Conservation (phyloP, 2,888 invertebrate genomes). For the Diarsia dahlii region DNA sequence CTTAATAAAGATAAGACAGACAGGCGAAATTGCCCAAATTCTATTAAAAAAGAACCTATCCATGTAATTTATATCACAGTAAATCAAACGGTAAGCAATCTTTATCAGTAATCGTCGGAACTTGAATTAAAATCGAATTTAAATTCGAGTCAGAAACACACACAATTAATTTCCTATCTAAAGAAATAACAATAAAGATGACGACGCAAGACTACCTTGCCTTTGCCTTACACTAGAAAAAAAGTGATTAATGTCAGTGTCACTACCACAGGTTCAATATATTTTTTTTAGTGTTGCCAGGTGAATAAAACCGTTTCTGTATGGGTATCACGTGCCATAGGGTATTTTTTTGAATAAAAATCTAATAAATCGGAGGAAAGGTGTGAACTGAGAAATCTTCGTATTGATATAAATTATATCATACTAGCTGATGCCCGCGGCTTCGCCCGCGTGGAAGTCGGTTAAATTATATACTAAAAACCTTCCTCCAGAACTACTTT, state of each 20-base stretch:
- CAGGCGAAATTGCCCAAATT: slow-evolving; percentile 6
- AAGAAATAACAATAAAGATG: slow-evolving; percentile 66
- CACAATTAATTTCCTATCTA: slow-evolving; percentile 68
- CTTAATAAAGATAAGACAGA: slow-evolving; percentile 25
- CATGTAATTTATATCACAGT: slow-evolving; percentile 33
- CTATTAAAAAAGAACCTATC: background rate
- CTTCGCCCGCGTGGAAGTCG: too few relatives aligned
- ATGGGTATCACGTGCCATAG: slow-evolving; percentile 55
- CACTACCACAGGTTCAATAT: slow-evolving; percentile 29
- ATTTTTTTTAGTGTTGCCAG: slow-evolving; percentile 47
- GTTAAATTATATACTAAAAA: too few relatives aligned
- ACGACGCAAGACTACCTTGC: slow-evolving; percentile 53
- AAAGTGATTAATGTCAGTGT: slow-evolving; percentile 62
- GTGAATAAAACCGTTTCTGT: slow-evolving; percentile 46
- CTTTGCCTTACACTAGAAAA: slow-evolving; percentile 40
- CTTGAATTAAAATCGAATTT: slow-evolving; percentile 57
- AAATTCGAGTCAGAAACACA: slow-evolving; percentile 60
- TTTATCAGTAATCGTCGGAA: slow-evolving; percentile 34
- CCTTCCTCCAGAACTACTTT: too few relatives aligned
- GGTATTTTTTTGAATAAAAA: slow-evolving; percentile 18
- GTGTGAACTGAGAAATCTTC: slow-evolving; percentile 12
- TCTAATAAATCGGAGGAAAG: slow-evolving; percentile 8
- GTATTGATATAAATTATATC: slow-evolving; percentile 20
- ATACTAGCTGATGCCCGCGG: too few relatives aligned
- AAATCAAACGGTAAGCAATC: slow-evolving; percentile 48